Evolutionary conservation across 92 coral and sea anemone genomes (phyloP), one percentile per base, ranked within the genome.

Genomic region (Zoanthus gigantus): DNA sequence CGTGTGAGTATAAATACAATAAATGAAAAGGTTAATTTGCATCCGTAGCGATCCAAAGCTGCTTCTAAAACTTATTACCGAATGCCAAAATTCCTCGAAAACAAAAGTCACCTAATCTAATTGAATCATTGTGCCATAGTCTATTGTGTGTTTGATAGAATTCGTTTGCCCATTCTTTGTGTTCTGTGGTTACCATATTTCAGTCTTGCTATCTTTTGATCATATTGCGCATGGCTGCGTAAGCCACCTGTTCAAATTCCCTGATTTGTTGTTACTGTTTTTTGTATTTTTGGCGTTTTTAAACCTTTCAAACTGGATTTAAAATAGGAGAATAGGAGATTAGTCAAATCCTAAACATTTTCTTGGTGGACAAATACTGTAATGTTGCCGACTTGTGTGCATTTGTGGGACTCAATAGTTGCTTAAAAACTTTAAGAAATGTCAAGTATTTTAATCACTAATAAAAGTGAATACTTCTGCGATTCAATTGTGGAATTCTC

Each of bases 201-300:
- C 23, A 37, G 65, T 42, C 85, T 44, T 57, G 75, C 85, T 71
- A 67, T 18, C 17, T 66, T 48, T 54, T 23, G 28, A 44, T 23
- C 85, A 77, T 34, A 65, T 81, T 66, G 57, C 67, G 75, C 60
- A 4, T 81, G 85, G 29, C 9, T 66, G 60, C 46, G 9, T 23
- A 29, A 63, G 85, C 13, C 85, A 65, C 85, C 85, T 81, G 85
- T 45, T 73, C 6, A 18, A n/a, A 13, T 48, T 45, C 31, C 11
- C 32, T 8, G 44, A 9, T 30, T 30, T 9, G 10, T 9, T 79
- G 84, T 46, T 10, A 6, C 37, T 44, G 45, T 73, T 65, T 23
- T 66, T 81, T 81, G 85, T 81, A 42, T 45, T 52, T 5, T 48
- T 47, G 16, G 85, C 85, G 85, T 81, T 74, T 65, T 50, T 46